Base-by-base conservation (phyloP, 2,113 vertebrate genomes). In the Podarcis muralis region DNA sequence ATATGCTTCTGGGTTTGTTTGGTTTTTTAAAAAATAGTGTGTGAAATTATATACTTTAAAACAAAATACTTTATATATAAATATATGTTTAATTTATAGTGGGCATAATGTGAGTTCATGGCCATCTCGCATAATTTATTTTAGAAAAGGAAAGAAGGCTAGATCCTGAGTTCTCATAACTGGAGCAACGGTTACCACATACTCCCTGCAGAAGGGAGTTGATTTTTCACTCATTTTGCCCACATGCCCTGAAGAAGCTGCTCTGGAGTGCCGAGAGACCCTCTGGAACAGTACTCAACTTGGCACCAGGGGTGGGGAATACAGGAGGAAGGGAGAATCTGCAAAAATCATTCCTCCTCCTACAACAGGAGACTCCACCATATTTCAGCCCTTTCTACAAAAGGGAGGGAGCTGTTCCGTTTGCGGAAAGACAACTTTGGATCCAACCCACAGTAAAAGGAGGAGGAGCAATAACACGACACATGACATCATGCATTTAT, bases 401-500 rank as follows among this genome's bases (percentile, higher is more conserved):
- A 43, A 43, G 6, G 6, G 43, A 43, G 43, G 6, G 68, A 69
- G 68, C 68, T 27, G 23, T 69, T 69, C 68, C 7, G 27, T 69
- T 27, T 69, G 27, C 6, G 3, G 68, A 53, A 53, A 53, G 48
- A 53, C 48, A 69, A 69, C 20, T 23, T 2, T 23, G 9, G 23
- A 22, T 69, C 23, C 68, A 71, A 30, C n/a, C 18, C 30, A 74
- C 16, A 35, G n/a, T 22, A 16, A 78, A 88, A 40, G 66, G 32
- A 53, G 59, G 75, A 66, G 37, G 74, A 20, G 77, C 84, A 30
- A 16, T 0, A 22, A 78, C 13, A 32, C 88, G 25, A 71, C 76
- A 68, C 40, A n/a, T 0, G 0, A 13, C 3, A 1, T 0, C 2
- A 32, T 30, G 2, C 85, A 13, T 13, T 13, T 62, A 62, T 18